Evolutionary conservation across 2,797 vertebrate genomes (phyloP), one percentile per base, ranked within the genome.

Genomic region (Champsocephalus esox): DNA sequence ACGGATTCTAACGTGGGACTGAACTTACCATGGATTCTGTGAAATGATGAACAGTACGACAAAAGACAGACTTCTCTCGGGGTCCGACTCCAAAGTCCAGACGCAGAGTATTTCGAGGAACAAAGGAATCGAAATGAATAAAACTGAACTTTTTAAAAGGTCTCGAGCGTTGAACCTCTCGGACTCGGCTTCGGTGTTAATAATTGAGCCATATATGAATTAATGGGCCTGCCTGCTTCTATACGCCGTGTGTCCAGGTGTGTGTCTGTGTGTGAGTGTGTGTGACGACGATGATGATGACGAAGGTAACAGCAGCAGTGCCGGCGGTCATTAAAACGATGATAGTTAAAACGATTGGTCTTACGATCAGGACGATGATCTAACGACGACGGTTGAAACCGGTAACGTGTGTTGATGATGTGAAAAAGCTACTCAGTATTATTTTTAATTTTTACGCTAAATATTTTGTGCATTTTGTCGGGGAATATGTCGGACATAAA

Each of bases 141-240:
- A 16, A 70, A 71, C 24, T 28, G 66, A 61, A 54, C 17, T 28
- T 73, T 62, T 12, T 28, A 10, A n/a, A 56, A 54, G 21, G 65
- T 77, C 52, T 48, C 57, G 34, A 38, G 57, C 5, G 32, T 51
- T 12, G 67, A 81, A 81, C 71, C 64, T 81, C 55, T 78, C 82
- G 59, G 65, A 83, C 79, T 77, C 68, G 62, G 74, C 79, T 82
- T 92, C 79, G 80, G 72, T 89, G 89, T 90, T 89, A 75, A 83
- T 81, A 86, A 82, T 81, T 89, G 90, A 93, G 92, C 92, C 92
- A 93, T 92, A 91, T 87, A 87, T 75, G 81, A 89, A 76, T 81
- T 89, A 85, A 82, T 86, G 81, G 88, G 84, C 75, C 81, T 88
- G 90, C 87, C 85, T 92, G 87, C 88, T 85, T 87, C 87, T 85